Base-by-base conservation (phyloP, 2,797 vertebrate genomes). In the Gallinago solitaria region DNA sequence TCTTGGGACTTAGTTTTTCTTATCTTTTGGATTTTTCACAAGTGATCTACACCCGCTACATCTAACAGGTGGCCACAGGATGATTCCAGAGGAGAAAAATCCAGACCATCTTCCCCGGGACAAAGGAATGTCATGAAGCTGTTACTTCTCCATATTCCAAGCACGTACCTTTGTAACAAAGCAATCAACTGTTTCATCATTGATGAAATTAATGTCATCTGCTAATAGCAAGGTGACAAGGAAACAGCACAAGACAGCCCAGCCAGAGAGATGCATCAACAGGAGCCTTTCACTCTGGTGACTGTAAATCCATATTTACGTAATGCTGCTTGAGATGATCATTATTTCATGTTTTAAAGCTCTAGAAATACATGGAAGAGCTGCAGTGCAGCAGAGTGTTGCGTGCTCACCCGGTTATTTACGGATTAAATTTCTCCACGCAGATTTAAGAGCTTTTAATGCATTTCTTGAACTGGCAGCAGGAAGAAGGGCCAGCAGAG, bases 401-500 rank as follows among this genome's bases (percentile, higher is more conserved):
- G 27, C 1, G 2, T 1, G 0, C 6, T 51, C 64, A 7, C 6
- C 14, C 4, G 19, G 4, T 12, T 30, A 8, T 1, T 41, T 5
- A 41, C 64, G 48, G 75, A 53, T 16, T 16, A 4, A 2, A 24
- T 28, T 21, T 79, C 37, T 61, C 33, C 6, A 11, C 24, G 9
- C 3, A 32, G 33, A 30, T 39, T 28, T 1, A 14, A 28, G 43
- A 70, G 39, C 3, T 77, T 60, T 23, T 6, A 11, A 16, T 0
- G 5, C 1, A 9, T 19, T 48, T 56, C 20, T 54, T 1, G 21
- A 17, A 16, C 16, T 23, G 91, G 54, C 54, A 83, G 73, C 63
- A 56, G 78, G 77, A 48, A 0, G 23, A 5, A 51, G 17, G 51
- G 71, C 95, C 96, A 95, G 93, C 86, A 97, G 96, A 96, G 95